These are phyloP conservation scores for Halichoeres trimaculatus DNA, from an alignment of 2,113 vertebrate species.

Conservation along the genomic window DNA sequence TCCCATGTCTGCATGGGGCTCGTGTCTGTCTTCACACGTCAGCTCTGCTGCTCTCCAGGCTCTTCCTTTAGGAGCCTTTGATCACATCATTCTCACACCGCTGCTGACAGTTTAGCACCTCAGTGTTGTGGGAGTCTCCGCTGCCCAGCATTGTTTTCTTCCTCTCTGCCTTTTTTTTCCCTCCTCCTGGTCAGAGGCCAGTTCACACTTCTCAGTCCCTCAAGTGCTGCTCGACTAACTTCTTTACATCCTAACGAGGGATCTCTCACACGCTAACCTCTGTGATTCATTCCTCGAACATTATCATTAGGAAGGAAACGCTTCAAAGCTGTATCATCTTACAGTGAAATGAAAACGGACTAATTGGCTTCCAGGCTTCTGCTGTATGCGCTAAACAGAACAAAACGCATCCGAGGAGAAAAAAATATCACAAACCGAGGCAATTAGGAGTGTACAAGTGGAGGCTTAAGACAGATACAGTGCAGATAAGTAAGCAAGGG, in stretches of 20 bases:
- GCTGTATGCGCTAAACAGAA: slow-evolving; percentile 35
- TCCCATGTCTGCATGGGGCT: slow-evolving; percentile 14
- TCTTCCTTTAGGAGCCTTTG: slow-evolving; percentile 71
- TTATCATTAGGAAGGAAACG: slow-evolving; percentile 31
- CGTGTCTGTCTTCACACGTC: slow-evolving; percentile 39
- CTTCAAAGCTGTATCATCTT: slow-evolving; percentile 33
- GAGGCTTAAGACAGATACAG: slow-evolving; percentile 56
- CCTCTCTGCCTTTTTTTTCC: slow-evolving; percentile 13
- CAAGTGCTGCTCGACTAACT: slow-evolving; percentile 30
- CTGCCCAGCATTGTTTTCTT: slow-evolving; percentile 64
- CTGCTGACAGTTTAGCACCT: slow-evolving; percentile 79
- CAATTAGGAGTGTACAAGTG: slow-evolving; percentile 7
- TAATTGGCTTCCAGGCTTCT: slow-evolving; percentile 60
- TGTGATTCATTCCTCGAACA: slow-evolving; percentile 16
- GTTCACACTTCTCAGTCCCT: slow-evolving; percentile 59
- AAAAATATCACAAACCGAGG: neutral
- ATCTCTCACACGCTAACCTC: slow-evolving; percentile 9
- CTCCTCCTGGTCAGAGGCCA: slow-evolving; percentile 29
- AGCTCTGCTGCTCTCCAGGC: slow-evolving; percentile 57
- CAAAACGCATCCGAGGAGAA: neutral
- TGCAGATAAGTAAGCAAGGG: slow-evolving; percentile 70
- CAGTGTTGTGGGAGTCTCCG: slow-evolving; percentile 60
- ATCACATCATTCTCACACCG: slow-evolving; percentile 73
- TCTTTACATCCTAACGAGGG: slow-evolving; percentile 21
- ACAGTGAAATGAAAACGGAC: slow-evolving; percentile 47